Evolutionary conservation across 2,888 invertebrate species (phyloP), one percentile per base, ranked within the genome.

Genomic region (Loripinus fragilis): DNA sequence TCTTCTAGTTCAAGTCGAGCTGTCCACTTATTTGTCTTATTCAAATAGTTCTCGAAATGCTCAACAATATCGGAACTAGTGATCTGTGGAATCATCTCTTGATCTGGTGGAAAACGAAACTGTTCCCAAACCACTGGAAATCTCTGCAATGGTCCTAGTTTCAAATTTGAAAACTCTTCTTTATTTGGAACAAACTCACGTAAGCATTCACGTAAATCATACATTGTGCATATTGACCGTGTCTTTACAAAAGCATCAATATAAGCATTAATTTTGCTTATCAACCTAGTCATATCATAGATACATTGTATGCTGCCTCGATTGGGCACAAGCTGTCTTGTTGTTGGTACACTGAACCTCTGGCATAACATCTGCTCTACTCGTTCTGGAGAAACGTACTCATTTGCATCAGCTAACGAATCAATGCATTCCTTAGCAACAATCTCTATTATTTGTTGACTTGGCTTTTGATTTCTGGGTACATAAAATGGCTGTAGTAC

Each of bases 371-470:
- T 79, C 20, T 86, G 81, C 65, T 91, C 90, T 30, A 93, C 85
- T 23, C 88, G 78, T 35, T 91, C 88, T 7, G 78, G 64, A 0
- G 90, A 88, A 0, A 92, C 92, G 85, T 85, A 88, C 50, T 90
- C 88, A 48, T 90, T 87, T 5, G 90, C 88, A 30, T 91, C 91
- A 15, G 90, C 87, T 30, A 92, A 74, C 25, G 86, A 72, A 15
- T 90, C 91, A 48, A 92, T 91, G 81, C 92, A 91, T 60, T 91
- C 91, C 70, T 88, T 81, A 10, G 91, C 90, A 33, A 90, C 82
- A 38, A 67, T 81, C 30, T 91, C 87, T 8, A 92, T 74, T 65
- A 89, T 85, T 0, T 89, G 89, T 30, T 67, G 76, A 0, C 78
- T 64, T 12, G 81, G 83, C 0, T 23, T 42, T 25, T 35, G 50